These are phyloP conservation scores for Drosophila kanekoi DNA, from an alignment of 2,888 invertebrate genomes.

Conservation along the genomic window DNA sequence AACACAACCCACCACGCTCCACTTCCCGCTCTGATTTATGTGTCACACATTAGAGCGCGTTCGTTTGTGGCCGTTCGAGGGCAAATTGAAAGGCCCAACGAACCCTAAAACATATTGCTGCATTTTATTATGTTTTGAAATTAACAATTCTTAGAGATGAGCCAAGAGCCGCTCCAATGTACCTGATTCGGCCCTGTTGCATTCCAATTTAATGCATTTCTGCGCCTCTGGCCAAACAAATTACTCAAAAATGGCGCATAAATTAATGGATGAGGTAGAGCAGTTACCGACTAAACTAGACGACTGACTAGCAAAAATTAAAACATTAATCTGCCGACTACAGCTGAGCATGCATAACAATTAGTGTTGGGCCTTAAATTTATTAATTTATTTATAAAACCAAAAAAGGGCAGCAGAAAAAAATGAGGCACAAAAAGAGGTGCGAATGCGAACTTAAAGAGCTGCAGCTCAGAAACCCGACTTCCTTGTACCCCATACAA, in stretches of 20 bases:
- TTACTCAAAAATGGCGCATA: slow-evolving; percentile 73
- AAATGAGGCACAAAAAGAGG: slow-evolving; percentile 48
- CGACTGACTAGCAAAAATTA: slow-evolving; percentile 65
- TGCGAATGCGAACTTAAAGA: slow-evolving; percentile 60
- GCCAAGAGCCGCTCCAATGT: background rate
- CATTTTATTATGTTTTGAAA: slow-evolving; percentile 67
- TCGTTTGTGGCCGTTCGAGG: slow-evolving; percentile 28
- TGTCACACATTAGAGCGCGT: slow-evolving; percentile 57
- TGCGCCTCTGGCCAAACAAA: slow-evolving; percentile 60
- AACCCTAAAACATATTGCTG: slow-evolving; percentile 52
- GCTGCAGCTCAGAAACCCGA: slow-evolving; percentile 2
- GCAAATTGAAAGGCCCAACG: slow-evolving; percentile 54
- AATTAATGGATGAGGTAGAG: slow-evolving; percentile 52
- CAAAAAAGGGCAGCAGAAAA: slow-evolving; percentile 46
- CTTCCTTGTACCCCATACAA: no score
- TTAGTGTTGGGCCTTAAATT: slow-evolving; percentile 79
- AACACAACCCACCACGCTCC: no score
- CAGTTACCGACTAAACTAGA: slow-evolving; percentile 19
- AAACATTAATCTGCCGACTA: slow-evolving; percentile 70
- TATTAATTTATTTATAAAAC: slow-evolving; percentile 82
- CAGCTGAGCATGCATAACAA: slow-evolving; percentile 63
- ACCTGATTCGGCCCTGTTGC: slow-evolving; percentile 9
- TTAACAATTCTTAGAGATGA: slow-evolving; percentile 56
- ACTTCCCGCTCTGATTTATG: slow-evolving; percentile 51
- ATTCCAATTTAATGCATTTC: slow-evolving; percentile 69